phyloP scores from a whole-genome alignment of 1,140 invertebrate genomes.

The Radopholus similis region DNA sequence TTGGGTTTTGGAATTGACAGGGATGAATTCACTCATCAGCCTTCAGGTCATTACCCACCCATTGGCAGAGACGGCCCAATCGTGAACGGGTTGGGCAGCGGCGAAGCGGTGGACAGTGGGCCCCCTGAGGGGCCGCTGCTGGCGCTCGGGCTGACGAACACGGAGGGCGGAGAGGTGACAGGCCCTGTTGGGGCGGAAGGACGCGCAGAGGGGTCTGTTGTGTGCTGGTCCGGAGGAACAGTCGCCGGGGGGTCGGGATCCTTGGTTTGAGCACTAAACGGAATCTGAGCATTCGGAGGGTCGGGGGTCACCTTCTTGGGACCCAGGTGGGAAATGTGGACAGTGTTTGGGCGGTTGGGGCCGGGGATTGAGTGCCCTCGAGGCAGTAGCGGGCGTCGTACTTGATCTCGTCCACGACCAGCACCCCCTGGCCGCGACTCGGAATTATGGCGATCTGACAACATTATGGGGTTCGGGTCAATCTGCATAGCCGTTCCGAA shows the following conservation, averaged over 20 bases:
- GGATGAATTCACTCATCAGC: too few relatives aligned
- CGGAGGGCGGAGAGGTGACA: neutral
- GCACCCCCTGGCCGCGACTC: slow-evolving; percentile 38
- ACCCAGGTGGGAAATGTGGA: neutral
- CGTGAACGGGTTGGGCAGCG: slow-evolving; percentile 11
- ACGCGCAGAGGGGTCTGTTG: neutral
- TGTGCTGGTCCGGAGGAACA: neutral
- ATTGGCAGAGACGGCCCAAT: slow-evolving; percentile 8
- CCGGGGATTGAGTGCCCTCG: neutral
- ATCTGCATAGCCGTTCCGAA: neutral
- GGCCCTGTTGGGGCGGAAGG: neutral
- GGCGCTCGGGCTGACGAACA: slow-evolving; percentile 1
- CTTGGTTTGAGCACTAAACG: neutral
- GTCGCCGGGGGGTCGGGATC: neutral
- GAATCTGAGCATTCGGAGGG: slow-evolving; percentile 1
- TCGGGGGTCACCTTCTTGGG: neutral
- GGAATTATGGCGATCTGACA: slow-evolving; percentile 56
- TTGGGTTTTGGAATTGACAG: neutral
- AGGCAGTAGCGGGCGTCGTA: slow-evolving; percentile 42
- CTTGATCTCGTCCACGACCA: slow-evolving; percentile 55
- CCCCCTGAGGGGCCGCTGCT: neutral
- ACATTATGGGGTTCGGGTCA: too few relatives aligned
- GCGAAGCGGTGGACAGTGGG: neutral
- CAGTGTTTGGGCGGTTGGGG: slow-evolving; percentile 11
- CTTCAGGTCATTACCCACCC: too few relatives aligned